phyloP scores from a whole-genome alignment of 2,888 invertebrate species.

The Polyploca ridens region DNA sequence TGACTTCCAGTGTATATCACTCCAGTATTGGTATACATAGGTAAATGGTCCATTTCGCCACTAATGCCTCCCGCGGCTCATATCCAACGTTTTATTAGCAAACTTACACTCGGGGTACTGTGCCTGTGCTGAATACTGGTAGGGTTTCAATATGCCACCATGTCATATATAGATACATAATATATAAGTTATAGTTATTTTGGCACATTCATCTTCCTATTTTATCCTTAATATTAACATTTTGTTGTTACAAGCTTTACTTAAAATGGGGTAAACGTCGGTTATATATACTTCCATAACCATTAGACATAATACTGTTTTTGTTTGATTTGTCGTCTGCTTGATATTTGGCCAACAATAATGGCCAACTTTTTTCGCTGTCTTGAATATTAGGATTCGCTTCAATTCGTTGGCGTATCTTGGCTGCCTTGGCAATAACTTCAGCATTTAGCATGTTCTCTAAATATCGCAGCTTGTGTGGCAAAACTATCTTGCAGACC shows the following conservation, averaged over 20 bases:
- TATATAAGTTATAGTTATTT: no score
- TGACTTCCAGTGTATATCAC: no score
- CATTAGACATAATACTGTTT: conserved; percentile 29
- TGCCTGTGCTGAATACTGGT: no score
- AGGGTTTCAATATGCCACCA: no score
- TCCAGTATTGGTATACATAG: no score
- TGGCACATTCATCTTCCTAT: no score
- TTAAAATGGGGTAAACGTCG: conserved; percentile 50
- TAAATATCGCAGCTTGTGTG: conserved; percentile 72
- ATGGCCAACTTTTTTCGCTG: conserved; percentile 69
- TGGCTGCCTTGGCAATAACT: conserved; percentile 73
- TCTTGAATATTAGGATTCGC: conserved; percentile 67
- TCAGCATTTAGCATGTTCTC: conserved; percentile 78
- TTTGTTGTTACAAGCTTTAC: conserved; percentile 13
- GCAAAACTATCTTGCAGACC: conserved; percentile 73
- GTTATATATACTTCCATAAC: conserved; percentile 48
- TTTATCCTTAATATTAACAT: no score
- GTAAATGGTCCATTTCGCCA: no score
- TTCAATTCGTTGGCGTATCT: conserved; percentile 68
- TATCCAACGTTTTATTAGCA: no score
- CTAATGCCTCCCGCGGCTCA: no score
- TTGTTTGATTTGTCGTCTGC: conserved; percentile 49
- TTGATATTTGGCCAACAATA: conserved; percentile 66
- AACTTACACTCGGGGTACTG: no score
- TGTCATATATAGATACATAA: no score